phyloP scores from a whole-genome alignment of 1,140 invertebrate species.

The Drosophila nigrodunni region DNA sequence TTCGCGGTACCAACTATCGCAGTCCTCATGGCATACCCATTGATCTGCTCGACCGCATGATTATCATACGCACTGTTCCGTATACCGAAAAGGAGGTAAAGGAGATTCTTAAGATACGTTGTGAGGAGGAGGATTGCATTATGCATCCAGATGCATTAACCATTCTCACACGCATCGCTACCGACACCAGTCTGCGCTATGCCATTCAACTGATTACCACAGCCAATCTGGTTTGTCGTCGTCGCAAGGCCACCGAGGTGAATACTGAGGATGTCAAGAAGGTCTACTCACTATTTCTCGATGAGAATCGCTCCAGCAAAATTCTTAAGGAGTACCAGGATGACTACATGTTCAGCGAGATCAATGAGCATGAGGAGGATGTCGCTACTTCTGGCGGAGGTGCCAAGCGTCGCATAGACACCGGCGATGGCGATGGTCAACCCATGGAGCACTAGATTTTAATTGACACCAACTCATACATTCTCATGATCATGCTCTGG shows the following conservation, averaged over 20 bases:
- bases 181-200: constrained; percentile 97
- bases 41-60: constrained; percentile 97
- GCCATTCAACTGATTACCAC: constrained; percentile 99
- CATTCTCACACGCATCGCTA: constrained; percentile 96
- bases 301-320: constrained; percentile 96
- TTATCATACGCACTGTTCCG: constrained; percentile 96
- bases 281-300: constrained; percentile 97
- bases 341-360: constrained; percentile 96
- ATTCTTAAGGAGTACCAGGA: constrained; percentile 98
- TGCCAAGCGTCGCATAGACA: constrained; percentile 64
- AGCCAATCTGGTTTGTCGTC: constrained; percentile 94
- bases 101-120: constrained; percentile 96
- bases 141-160: constrained; percentile 96
- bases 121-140: constrained; percentile 98
- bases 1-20: constrained; percentile 96
- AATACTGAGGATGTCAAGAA: constrained; percentile 96
- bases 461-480: constrained; percentile 37
- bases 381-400: constrained; percentile 43
- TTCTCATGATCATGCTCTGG: constrained; percentile 51
- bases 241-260: constrained; percentile 93
- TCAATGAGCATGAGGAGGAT: constrained; percentile 76
- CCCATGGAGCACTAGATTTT: constrained; percentile 76
- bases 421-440: constrained; percentile 68
- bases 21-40: constrained; percentile 98
- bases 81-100: constrained; percentile 96